Evolutionary conservation across 2,113 vertebrate species (phyloP).

Genomic region (Bubo blakistoni): DNA sequence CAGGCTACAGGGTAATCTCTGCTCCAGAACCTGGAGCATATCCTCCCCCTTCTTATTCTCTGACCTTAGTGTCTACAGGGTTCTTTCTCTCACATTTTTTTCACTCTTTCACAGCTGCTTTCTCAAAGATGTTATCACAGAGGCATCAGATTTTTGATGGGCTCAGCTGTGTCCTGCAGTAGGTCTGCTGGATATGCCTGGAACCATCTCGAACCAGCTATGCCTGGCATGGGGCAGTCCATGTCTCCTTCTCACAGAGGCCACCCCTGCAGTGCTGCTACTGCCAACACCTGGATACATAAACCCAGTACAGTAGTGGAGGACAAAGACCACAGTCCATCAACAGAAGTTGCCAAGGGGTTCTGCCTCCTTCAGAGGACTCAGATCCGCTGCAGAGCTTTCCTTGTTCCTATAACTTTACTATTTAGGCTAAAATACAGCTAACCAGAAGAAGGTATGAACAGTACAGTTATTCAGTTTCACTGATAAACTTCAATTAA

Average conservation of each 20-base stretch:
- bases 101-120: neutral
- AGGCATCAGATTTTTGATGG: neutral
- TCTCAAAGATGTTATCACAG: neutral
- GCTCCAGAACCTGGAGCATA: accelerated
- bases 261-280: neutral
- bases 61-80: neutral
- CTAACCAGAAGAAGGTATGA: neutral
- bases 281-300: neutral
- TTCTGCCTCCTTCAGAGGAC: neutral
- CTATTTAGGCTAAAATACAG: neutral
- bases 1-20: neutral
- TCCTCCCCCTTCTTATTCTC: neutral
- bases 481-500: neutral
- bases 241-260: neutral
- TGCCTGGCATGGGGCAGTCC: neutral
- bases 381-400: neutral
- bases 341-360: neutral
- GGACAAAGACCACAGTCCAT: neutral
- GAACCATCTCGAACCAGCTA: neutral
- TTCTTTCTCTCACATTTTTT: neutral
- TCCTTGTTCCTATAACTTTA: neutral
- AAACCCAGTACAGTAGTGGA: neutral
- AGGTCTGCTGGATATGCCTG: neutral
- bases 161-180: neutral
- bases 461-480: neutral